Evolutionary conservation across 2,797 vertebrate genomes (phyloP), one percentile per base, ranked within the genome.

Genomic region (Melanotaenia maccullochi): DNA sequence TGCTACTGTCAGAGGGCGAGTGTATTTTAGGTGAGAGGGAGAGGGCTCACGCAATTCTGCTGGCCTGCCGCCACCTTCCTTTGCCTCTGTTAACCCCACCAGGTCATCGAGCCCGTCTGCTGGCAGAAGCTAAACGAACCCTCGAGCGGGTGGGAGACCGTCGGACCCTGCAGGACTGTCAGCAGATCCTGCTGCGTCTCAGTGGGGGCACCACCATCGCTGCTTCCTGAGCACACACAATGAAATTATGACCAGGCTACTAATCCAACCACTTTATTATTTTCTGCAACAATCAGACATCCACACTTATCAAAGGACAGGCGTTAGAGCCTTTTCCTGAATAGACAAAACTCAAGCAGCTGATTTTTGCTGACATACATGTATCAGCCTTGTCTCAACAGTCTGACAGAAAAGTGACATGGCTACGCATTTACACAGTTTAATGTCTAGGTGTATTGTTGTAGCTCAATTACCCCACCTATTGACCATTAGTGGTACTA

Each of bases 101-200:
- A 0, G 97, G 97, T 65, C 97, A 99, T 93, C 95, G 96, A 0
- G 96, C 96, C 0, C 95, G 96, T 52, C 94, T 99, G 89, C 94
- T 99, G 86, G 97, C 97, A 0, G 97, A 99, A 85, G 97, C 98
- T 0, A 97, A 98, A 54, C 96, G 97, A 78, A 98, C 97, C 3
- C 91, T 99, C 92, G 97, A 99, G 95, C 96, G 98, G 2, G 96
- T 96, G 66, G 98, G 98, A 4, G 97, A 99, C 93, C 96, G 95
- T 0, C 96, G 97, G 9, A 97, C 97, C 1, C 95, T 97, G 87
- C 96, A 93, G 0, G 97, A 98, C 94, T 99, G 97, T 88, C 97
- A 98, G 85, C 97, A 99, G 90, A 96, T 99, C 91, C 94, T 99
- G 4, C 94, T 99, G 85, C 96, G 96, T 70, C 95, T 99, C 82